Base-by-base conservation (phyloP, 37 sponge, comb jelly and placozoan species). In the Oscarella lobularis region DNA sequence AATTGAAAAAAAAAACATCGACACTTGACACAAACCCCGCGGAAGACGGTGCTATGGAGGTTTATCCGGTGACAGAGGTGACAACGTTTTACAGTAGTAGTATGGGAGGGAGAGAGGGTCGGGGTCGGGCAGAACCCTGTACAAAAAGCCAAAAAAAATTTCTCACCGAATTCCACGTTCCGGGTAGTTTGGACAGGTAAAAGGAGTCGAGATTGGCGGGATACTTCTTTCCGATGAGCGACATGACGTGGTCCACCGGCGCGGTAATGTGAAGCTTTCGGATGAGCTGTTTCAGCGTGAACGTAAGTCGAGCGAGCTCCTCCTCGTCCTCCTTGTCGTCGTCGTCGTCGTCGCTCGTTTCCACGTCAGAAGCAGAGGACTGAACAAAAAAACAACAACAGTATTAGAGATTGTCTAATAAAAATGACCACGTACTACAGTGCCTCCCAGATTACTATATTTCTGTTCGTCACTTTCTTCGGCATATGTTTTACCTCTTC, bases 241-340 rank as follows among this genome's bases (percentile, higher is more conserved):
- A 80, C 99, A 98, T 98, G 38, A 98, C 90, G 33, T 81, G 82
- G 31, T 98, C 86, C 0, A 87, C 95, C 54, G 99, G 99, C 41
- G 90, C 85, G 0, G 77, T 70, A 35, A 98, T 94, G 83, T 98
- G 99, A 14, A 98, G 73, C 77, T 98, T 98, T 29, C 99, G 86
- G 38, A 98, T 89, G 72, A 98, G 85, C 81, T 98, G 99, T 73
- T 98, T 98, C 41, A 98, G 83, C 3, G 99, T 98, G 84, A 98
- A 98, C 33, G 82, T 81, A 29, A 88, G 80, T 30, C 87, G 75
- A 39, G 82, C 81, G 60, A 91, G 65, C 67, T 95, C 92, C 71
- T 87, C 92, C 36, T 4, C 71, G 5, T 5, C 29, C n/a, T 14
- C 31, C 6, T 68, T 5, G 71, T 68, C 71, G 14, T 48, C 60